Conservation (phyloP, 2,888 invertebrate genomes). For the Camptogramma bilineatum region DNA sequence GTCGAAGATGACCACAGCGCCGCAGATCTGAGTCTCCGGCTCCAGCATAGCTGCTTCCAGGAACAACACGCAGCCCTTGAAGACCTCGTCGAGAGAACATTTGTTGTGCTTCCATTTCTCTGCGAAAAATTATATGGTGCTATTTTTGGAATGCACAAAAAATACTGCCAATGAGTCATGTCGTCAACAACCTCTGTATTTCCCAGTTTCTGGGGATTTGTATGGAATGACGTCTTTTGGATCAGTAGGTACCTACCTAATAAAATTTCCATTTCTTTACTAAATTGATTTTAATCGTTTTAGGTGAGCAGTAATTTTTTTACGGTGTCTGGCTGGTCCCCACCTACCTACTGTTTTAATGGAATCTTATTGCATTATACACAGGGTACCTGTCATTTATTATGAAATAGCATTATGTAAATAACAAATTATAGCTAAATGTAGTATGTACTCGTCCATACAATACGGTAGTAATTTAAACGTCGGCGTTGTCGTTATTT, state of each 20-base stretch:
- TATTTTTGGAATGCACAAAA: background rate
- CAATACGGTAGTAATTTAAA: constrained; percentile 29
- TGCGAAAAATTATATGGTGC: constrained; percentile 56
- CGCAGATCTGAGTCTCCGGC: constrained; percentile 90
- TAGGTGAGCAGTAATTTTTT: background rate
- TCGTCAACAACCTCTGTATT: background rate
- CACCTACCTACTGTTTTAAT: background rate
- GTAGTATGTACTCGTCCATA: background rate
- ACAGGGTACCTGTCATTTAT: background rate
- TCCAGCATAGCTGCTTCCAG: constrained; percentile 93
- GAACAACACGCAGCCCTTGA: constrained; percentile 92
- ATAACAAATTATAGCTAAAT: constrained; percentile 4
- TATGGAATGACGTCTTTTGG: background rate
- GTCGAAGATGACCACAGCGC: constrained; percentile 93
- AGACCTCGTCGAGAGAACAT: constrained; percentile 91
- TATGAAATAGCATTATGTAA: background rate
- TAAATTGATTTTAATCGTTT: background rate
- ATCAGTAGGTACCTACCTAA: background rate
- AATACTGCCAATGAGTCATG: background rate
- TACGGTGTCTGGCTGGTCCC: background rate
- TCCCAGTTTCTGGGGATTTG: background rate
- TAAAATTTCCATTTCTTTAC: background rate
- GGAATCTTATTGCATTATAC: background rate
- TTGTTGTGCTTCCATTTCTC: constrained; percentile 94
- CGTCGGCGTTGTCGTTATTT: constrained; percentile 31